Evolutionary conservation across 1,140 invertebrate genomes (phyloP).

Genomic region (Acyrthosiphon pisum): DNA sequence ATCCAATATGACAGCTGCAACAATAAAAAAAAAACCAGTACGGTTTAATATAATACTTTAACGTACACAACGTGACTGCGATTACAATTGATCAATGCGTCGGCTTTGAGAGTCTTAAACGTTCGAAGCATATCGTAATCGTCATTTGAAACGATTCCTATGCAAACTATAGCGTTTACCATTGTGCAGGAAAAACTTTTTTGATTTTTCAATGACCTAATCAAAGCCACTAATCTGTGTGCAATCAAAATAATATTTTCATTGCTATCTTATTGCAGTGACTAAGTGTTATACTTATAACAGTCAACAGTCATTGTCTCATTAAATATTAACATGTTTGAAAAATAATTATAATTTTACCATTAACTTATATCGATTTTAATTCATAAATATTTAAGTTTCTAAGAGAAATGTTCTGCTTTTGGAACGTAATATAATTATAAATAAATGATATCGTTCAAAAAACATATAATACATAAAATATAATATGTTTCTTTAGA

Average conservation of each 20-base stretch:
- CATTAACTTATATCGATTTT: background rate
- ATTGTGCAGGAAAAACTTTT: background rate
- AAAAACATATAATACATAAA: no score
- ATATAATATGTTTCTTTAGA: no score
- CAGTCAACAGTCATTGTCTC: no score
- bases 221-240: background rate
- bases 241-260: background rate
- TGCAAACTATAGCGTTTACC: background rate
- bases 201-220: background rate
- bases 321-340: background rate
- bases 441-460: no score
- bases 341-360: background rate
- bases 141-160: slow-evolving; percentile 22
- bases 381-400: background rate
- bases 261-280: background rate
- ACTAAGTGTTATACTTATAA: background rate
- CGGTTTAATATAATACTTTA: background rate
- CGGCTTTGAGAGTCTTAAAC: background rate
- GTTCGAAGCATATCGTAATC: background rate
- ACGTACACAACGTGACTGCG: background rate
- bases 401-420: background rate
- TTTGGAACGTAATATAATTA: background rate
- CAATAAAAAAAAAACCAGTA: background rate
- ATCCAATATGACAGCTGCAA: slow-evolving; percentile 1
- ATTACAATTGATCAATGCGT: slow-evolving; percentile 25